Conservation (phyloP, 2,888 invertebrate genomes). For the Netelia melanura region DNA sequence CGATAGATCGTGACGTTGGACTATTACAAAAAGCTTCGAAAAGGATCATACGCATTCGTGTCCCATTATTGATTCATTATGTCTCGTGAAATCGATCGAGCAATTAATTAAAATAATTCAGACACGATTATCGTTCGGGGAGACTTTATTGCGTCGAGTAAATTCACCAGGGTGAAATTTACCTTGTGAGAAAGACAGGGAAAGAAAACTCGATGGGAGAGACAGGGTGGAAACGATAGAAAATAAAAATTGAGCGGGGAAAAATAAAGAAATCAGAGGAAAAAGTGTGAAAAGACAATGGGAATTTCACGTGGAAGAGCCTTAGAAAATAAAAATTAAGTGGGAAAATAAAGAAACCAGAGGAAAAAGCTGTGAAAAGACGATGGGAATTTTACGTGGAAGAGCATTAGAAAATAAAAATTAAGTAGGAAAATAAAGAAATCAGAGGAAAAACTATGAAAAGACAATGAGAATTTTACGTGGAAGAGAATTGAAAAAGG, state of each 20-base stretch:
- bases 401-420: no score
- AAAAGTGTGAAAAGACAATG: no score
- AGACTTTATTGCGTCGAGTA: constrained; percentile 3
- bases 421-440: neutral
- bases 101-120: constrained; percentile 42
- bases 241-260: neutral
- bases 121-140: constrained; percentile 40
- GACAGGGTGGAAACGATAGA: constrained; percentile 7
- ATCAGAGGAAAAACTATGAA: constrained; percentile 6
- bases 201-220: neutral
- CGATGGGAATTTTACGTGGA: neutral
- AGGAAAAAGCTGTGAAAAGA: neutral
- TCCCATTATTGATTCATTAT: neutral
- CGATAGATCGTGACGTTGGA: no score
- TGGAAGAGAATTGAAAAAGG: constrained; percentile 11
- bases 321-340: no score
- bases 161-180: constrained; percentile 35
- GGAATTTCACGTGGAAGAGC: no score
- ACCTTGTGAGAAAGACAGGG: neutral
- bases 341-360: constrained; percentile 1
- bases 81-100: constrained; percentile 21
- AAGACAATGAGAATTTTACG: constrained; percentile 26
- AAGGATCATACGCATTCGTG: neutral
- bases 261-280: no score
- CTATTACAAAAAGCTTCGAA: no score